Evolutionary conservation across 2,888 invertebrate species (phyloP).

Genomic region (Trachelus iudaicus): DNA sequence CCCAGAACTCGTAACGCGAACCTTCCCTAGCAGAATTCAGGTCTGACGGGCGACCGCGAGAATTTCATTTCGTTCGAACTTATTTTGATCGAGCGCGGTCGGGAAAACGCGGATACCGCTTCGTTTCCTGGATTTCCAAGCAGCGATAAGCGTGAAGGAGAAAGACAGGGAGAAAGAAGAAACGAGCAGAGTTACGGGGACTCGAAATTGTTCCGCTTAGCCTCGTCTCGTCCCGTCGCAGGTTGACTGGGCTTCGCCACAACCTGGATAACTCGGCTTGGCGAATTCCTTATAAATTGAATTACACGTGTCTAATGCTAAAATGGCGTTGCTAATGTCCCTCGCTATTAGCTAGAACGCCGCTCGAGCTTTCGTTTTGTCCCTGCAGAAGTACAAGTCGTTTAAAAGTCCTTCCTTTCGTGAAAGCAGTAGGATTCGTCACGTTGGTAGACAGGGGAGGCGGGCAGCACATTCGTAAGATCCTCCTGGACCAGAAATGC

Average conservation of each 20-base stretch:
- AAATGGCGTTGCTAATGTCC: constrained; percentile 17
- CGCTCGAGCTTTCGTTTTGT: not conserved
- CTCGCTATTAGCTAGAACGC: not conserved
- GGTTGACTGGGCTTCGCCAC: not conserved
- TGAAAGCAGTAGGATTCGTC: not conserved
- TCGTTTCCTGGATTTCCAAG: too few relatives aligned
- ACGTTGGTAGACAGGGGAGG: too few relatives aligned
- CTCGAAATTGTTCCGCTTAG: constrained; percentile 6
- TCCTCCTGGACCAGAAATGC: not conserved
- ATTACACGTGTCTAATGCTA: constrained; percentile 40
- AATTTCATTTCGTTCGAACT: not conserved
- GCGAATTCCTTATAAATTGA: constrained; percentile 38
- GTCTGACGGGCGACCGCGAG: not conserved
- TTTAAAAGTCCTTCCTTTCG: not conserved
- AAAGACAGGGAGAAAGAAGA: not conserved
- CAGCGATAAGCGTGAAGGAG: not conserved
- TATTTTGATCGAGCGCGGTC: not conserved
- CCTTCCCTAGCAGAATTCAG: not conserved
- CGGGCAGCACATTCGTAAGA: not conserved
- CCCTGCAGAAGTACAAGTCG: not conserved
- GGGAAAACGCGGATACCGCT: not conserved
- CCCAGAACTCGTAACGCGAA: not conserved
- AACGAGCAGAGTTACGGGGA: constrained; percentile 12
- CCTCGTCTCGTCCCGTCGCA: not conserved
- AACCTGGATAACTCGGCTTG: constrained; percentile 29